phyloP scores from a whole-genome alignment of 2,888 invertebrate genomes.

The Rhagophthalmus giganteus region DNA sequence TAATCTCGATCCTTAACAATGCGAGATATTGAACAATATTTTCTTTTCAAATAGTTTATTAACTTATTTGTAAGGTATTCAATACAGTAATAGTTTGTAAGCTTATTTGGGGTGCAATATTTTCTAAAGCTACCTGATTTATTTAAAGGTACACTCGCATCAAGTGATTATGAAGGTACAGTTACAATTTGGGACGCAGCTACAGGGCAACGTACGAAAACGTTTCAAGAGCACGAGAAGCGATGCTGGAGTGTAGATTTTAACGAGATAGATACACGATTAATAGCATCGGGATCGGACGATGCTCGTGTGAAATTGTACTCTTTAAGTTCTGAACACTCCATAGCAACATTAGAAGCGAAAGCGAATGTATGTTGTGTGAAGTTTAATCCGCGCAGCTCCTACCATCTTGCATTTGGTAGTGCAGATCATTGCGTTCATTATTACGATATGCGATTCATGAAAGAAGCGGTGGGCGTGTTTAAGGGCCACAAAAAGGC shows the following conservation, averaged over 20 bases:
- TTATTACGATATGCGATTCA: slow-evolving; percentile 89
- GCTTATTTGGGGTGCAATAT: too few species aligned
- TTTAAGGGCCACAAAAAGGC: slow-evolving; percentile 92
- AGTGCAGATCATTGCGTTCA: slow-evolving; percentile 97
- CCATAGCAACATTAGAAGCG: slow-evolving; percentile 85
- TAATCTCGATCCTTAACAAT: too few species aligned
- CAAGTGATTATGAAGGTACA: slow-evolving; percentile 92
- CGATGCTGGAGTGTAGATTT: slow-evolving; percentile 96
- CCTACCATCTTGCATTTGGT: slow-evolving; percentile 89
- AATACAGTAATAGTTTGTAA: background rate
- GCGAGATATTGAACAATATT: too few species aligned
- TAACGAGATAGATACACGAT: slow-evolving; percentile 84
- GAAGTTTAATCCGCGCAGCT: slow-evolving; percentile 82
- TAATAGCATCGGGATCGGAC: slow-evolving; percentile 91
- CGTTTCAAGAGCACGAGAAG: slow-evolving; percentile 89
- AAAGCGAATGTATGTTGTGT: slow-evolving; percentile 96
- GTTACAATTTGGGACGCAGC: slow-evolving; percentile 92
- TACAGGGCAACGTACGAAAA: slow-evolving; percentile 73
- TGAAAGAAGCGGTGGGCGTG: slow-evolving; percentile 77
- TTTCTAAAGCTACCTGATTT: background rate
- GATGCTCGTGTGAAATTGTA: slow-evolving; percentile 92
- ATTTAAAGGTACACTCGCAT: slow-evolving; percentile 71
- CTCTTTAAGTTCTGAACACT: slow-evolving; percentile 84
- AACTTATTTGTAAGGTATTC: background rate
- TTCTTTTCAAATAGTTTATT: too few species aligned